phyloP scores from a whole-genome alignment of 2,113 vertebrate species.

The Potamarius usumacintae region DNA sequence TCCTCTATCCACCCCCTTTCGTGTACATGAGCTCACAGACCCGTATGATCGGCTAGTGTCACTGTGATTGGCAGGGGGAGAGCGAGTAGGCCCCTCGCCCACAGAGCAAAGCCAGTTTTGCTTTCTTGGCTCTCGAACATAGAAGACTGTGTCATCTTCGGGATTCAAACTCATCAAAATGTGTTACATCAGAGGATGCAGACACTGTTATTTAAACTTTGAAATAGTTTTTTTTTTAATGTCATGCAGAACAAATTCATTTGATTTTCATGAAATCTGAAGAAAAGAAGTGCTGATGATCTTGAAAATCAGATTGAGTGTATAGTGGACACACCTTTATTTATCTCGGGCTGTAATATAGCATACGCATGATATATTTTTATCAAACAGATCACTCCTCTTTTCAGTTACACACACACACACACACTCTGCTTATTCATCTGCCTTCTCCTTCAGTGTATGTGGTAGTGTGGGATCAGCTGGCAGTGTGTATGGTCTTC shows the following conservation, averaged over 20 bases:
- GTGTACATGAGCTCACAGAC: background rate
- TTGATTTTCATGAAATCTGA: too few relatives aligned
- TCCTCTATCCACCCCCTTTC: too few relatives aligned
- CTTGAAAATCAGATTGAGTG: background rate
- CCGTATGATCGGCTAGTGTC: background rate
- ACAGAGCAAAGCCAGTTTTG: background rate
- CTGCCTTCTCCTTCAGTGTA: constrained; percentile 12
- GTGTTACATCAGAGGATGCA: background rate
- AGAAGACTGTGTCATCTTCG: background rate
- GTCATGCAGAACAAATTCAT: too few relatives aligned
- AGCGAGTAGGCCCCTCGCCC: background rate
- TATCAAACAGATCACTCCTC: background rate
- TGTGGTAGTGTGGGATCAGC: constrained; percentile 63
- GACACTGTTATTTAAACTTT: background rate
- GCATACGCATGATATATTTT: background rate
- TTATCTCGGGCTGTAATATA: background rate
- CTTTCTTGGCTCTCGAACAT: background rate
- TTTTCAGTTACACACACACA: background rate
- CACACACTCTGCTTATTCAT: constrained; percentile 28
- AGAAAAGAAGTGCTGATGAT: background rate
- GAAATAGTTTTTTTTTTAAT: too few relatives aligned
- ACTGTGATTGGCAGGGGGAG: background rate
- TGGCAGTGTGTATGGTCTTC: constrained; percentile 67
- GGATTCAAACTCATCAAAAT: background rate
- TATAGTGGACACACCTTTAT: background rate